Evolutionary conservation across 1,140 invertebrate species (phyloP).

Genomic region (Drosophila ananassae): DNA sequence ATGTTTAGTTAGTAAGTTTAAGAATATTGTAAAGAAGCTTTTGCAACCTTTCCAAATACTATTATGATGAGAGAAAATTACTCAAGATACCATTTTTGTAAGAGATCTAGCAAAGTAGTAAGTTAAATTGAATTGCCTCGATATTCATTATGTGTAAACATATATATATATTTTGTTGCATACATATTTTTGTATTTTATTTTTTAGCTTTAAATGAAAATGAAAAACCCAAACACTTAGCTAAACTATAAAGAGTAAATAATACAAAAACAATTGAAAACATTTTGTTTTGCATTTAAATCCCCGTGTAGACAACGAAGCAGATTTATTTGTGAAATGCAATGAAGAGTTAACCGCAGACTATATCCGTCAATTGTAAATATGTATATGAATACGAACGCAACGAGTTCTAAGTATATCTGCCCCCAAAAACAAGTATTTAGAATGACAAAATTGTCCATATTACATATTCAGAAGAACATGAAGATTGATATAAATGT

Average conservation of each 20-base stretch:
- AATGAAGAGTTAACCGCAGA: constrained; percentile 23
- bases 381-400: constrained; percentile 38
- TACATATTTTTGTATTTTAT: constrained; percentile 60
- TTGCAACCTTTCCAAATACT: constrained; percentile 34
- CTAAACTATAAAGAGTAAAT: constrained; percentile 33
- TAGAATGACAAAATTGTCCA: constrained; percentile 57
- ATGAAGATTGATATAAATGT: constrained; percentile 61
- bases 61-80: constrained; percentile 42
- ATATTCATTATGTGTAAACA: constrained; percentile 56
- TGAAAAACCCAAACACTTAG: constrained; percentile 13
- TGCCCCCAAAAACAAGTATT: constrained; percentile 42
- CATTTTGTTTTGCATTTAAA: constrained; percentile 70
- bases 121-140: constrained; percentile 44
- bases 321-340: constrained; percentile 53
- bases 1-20: constrained; percentile 70
- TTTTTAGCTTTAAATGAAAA: constrained; percentile 50
- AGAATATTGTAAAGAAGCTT: constrained; percentile 46
- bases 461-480: constrained; percentile 49
- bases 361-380: constrained; percentile 58
- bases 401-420: constrained; percentile 44
- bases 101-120: constrained; percentile 28
- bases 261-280: constrained; percentile 23
- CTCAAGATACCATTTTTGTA: constrained; percentile 65
- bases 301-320: constrained; percentile 52
- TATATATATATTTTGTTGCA: constrained; percentile 51